Evolutionary conservation across 2,113 vertebrate genomes (phyloP).

Genomic region (Nerophis lumbriciformis): DNA sequence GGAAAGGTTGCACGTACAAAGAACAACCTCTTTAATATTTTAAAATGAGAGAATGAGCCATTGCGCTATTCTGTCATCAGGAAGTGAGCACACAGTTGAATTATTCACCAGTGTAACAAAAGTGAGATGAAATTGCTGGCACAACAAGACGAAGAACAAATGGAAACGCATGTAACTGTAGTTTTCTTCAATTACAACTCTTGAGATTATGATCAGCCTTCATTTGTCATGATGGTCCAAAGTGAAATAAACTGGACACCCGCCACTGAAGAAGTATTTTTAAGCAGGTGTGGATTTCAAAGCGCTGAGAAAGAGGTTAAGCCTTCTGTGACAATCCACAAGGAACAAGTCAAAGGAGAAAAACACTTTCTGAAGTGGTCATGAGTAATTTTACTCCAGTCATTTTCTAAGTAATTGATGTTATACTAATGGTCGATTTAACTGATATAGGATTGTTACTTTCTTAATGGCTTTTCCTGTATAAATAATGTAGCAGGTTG

Average conservation of each 20-base stretch:
- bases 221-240: conserved; percentile 17
- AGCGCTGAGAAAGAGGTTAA: conserved; percentile 40
- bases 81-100: conserved; percentile 61
- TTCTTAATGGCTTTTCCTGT: conserved; percentile 32
- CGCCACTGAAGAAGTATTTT: conserved; percentile 29
- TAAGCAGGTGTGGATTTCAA: conserved; percentile 51
- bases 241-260: conserved; percentile 14
- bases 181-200: conserved; percentile 17
- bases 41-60: conserved; percentile 69
- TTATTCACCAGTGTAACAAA: conserved; percentile 68
- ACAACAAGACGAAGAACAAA: conserved; percentile 20
- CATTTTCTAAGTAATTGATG: conserved; percentile 48
- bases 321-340: conserved; percentile 41
- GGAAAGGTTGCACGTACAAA: background rate
- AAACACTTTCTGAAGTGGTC: conserved; percentile 14
- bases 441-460: conserved; percentile 33
- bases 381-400: conserved; percentile 22
- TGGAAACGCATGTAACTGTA: background rate
- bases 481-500: conserved; percentile 54
- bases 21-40: conserved; percentile 72
- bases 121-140: conserved; percentile 41
- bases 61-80: conserved; percentile 69
- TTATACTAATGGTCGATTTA: conserved; percentile 41
- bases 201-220: background rate
- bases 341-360: conserved; percentile 11